Conservation (phyloP, 2,113 vertebrate genomes). For the Engystomops pustulosus region DNA sequence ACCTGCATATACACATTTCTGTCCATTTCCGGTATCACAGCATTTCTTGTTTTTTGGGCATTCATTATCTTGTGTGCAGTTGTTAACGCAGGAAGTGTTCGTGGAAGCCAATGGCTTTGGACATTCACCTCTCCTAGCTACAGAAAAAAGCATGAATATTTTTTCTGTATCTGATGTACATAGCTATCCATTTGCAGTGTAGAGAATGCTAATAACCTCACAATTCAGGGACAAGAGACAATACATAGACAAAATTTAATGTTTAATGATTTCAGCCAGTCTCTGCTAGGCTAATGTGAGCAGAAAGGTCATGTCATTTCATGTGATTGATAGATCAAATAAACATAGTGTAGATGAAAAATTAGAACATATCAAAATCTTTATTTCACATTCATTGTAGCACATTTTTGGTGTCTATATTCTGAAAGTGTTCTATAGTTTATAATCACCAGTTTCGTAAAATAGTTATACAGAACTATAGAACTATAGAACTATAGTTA, state of each 20-base stretch:
- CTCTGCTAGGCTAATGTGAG: neutral
- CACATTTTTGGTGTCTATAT: no score
- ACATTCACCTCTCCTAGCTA: neutral
- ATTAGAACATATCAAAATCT: no score
- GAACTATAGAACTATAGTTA: no score
- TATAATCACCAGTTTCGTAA: no score
- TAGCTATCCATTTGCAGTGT: neutral
- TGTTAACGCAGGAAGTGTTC: neutral
- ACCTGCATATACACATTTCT: constrained; percentile 21
- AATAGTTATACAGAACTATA: no score
- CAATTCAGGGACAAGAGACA: neutral
- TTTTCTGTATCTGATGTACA: neutral
- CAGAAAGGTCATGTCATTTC: neutral
- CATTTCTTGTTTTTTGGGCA: constrained; percentile 18
- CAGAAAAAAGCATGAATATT: neutral
- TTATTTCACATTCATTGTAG: neutral
- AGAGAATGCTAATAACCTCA: neutral
- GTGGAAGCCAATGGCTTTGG: neutral
- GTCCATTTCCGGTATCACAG: constrained; percentile 5
- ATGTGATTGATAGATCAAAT: neutral
- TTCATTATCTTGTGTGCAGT: neutral
- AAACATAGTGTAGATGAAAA: no score
- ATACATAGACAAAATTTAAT: neutral
- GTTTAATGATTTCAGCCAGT: no score
- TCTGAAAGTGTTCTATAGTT: no score